Evolutionary conservation across 2,113 vertebrate species (phyloP).

Genomic region (Vulpes lagopus): DNA sequence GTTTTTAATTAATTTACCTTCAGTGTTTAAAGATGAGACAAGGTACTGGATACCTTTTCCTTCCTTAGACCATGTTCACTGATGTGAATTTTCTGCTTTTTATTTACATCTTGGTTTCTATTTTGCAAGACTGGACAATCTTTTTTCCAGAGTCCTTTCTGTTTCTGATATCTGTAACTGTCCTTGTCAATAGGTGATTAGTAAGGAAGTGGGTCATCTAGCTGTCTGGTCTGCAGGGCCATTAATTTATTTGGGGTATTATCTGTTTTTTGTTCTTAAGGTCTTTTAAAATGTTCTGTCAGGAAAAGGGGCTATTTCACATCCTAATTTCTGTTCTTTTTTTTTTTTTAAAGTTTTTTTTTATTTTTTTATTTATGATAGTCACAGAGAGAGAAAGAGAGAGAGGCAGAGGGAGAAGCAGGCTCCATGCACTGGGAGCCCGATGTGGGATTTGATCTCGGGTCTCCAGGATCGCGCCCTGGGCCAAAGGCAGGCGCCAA

Average conservation of each 20-base stretch:
- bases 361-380: no score
- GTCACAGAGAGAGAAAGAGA: no score
- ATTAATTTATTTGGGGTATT: neutral
- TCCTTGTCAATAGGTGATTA: neutral
- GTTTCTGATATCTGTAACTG: neutral
- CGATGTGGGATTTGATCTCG: no score
- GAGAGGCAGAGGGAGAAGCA: no score
- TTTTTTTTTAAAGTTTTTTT: no score
- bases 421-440: no score
- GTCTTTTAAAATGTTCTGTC: neutral
- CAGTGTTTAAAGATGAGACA: neutral
- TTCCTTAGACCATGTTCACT: neutral
- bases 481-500: no score
- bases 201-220: neutral
- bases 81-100: neutral
- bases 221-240: neutral
- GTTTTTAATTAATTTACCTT: neutral
- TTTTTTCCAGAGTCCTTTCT: neutral
- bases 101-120: neutral
- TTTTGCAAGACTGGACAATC: neutral
- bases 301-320: neutral
- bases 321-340: constrained; percentile 9
- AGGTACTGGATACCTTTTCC: neutral
- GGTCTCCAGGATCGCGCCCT: no score
- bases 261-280: neutral